Conservation (phyloP, 2,888 invertebrate genomes). For the Cerastis leucographa region DNA sequence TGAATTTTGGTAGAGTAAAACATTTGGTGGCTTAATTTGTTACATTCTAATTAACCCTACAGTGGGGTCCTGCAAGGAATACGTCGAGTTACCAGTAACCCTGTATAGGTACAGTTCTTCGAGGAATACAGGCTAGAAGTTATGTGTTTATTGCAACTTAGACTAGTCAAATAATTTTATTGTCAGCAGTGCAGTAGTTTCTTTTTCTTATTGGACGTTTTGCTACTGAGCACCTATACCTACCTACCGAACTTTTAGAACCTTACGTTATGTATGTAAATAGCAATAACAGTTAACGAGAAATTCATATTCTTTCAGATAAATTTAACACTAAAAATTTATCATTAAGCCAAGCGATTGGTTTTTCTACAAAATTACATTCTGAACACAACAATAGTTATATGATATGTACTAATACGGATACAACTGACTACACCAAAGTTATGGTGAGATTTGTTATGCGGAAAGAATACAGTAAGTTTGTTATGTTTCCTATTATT, state of each 20-base stretch:
- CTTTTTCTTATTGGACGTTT: too few species aligned
- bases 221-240: too few species aligned
- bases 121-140: not conserved
- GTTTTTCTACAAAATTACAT: constrained; percentile 10
- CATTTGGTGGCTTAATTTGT: too few species aligned
- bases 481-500: constrained; percentile 7
- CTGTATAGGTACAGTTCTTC: not conserved
- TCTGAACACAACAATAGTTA: constrained; percentile 15
- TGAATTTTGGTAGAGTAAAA: too few species aligned
- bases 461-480: constrained; percentile 24
- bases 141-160: too few species aligned
- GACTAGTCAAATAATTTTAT: not conserved
- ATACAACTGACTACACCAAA: not conserved
- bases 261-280: too few species aligned
- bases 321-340: not conserved
- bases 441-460: constrained; percentile 23
- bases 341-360: not conserved
- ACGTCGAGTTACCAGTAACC: too few species aligned
- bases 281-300: not conserved
- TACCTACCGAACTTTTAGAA: too few species aligned
- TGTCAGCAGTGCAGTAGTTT: too few species aligned
- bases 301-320: constrained; percentile 32
- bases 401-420: constrained; percentile 21
- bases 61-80: too few species aligned
- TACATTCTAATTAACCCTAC: too few species aligned